phyloP scores from a whole-genome alignment of 2,888 invertebrate species.

The Tetheella fluctuosa region DNA sequence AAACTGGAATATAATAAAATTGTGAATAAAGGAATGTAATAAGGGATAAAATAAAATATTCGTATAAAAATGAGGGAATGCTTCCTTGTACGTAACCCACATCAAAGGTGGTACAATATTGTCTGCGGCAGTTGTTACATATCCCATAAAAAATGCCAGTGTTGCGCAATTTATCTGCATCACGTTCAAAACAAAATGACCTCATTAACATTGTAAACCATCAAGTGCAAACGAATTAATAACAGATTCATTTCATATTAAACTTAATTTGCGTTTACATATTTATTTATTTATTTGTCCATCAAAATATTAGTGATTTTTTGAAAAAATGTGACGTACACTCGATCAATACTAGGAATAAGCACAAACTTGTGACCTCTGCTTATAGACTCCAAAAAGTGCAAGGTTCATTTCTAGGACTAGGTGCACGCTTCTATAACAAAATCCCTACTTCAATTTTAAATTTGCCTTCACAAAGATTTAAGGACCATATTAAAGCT shows the following conservation, averaged over 20 bases:
- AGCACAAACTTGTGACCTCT: too few species aligned
- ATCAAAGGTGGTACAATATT: neutral
- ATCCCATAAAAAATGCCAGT: neutral
- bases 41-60: neutral
- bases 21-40: slow-evolving; percentile 12
- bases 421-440: too few species aligned
- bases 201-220: neutral
- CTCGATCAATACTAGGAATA: too few species aligned
- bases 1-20: neutral
- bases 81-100: neutral
- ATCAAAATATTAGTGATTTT: too few species aligned
- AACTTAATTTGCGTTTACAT: too few species aligned
- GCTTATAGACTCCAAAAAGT: too few species aligned
- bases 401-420: too few species aligned
- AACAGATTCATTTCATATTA: neutral
- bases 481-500: too few species aligned
- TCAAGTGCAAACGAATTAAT: neutral
- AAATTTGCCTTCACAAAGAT: too few species aligned
- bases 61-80: slow-evolving; percentile 3
- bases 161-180: neutral
- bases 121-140: neutral
- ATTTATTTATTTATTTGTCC: too few species aligned
- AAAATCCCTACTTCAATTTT: too few species aligned
- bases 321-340: too few species aligned
- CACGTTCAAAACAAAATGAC: neutral